phyloP scores from a whole-genome alignment of 2,888 invertebrate genomes.

The Beris morrisii region DNA sequence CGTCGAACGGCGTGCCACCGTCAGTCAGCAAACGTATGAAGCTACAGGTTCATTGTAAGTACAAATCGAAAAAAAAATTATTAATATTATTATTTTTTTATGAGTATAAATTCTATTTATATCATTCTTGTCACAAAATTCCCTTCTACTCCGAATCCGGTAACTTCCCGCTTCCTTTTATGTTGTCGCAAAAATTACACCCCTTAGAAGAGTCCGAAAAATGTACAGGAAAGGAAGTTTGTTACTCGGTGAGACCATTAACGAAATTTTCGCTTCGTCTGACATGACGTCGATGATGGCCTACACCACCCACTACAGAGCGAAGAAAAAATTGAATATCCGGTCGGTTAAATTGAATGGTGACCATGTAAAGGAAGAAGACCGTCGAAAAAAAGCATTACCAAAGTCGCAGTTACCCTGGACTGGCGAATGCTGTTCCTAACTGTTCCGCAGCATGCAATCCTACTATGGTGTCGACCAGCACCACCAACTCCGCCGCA shows the following conservation, averaged over 20 bases:
- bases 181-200: no score
- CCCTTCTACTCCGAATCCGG: no score
- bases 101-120: no score
- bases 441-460: no score
- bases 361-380: background rate
- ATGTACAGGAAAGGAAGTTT: no score
- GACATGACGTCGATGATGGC: conserved; percentile 20
- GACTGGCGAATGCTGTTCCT: no score
- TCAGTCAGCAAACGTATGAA: conserved; percentile 88
- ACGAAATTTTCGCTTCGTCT: conserved; percentile 18
- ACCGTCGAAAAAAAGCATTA: conserved; percentile 1
- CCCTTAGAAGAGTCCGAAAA: no score
- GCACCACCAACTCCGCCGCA: background rate
- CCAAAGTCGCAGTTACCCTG: no score
- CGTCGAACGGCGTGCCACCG: conserved; percentile 85
- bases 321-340: conserved; percentile 36
- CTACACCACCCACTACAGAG: conserved; percentile 2
- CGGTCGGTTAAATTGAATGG: conserved; percentile 27
- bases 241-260: background rate
- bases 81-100: no score
- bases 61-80: conserved; percentile 38
- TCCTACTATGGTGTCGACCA: background rate
- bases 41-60: conserved; percentile 90
- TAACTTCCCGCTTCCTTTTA: no score
- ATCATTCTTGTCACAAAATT: no score